These are phyloP conservation scores for Pachycephala philippinensis DNA, from an alignment of 2,113 vertebrate species.

Conservation along the genomic window DNA sequence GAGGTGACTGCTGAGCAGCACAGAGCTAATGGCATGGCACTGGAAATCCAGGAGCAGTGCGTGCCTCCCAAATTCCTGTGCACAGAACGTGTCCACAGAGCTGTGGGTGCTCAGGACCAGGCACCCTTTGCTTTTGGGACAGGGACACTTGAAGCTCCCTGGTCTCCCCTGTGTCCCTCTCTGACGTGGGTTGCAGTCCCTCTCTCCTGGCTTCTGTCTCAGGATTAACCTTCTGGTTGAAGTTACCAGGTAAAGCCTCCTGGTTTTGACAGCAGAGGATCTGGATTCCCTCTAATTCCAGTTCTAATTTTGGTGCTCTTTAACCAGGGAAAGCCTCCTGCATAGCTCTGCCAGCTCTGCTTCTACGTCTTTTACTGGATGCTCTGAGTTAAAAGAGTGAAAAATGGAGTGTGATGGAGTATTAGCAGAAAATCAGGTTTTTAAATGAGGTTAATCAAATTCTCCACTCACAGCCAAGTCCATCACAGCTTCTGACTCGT, in stretches of 20 bases:
- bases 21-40: background rate
- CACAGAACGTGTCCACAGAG: background rate
- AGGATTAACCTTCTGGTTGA: background rate
- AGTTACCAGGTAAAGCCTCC: background rate
- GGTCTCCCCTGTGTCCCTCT: background rate
- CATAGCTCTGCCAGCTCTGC: background rate
- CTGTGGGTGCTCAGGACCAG: background rate
- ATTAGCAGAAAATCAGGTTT: background rate
- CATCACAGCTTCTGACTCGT: fast-evolving
- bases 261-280: background rate
- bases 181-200: background rate
- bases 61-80: background rate
- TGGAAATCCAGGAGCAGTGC: background rate
- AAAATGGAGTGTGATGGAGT: background rate
- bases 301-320: background rate
- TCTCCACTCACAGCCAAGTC: background rate
- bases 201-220: background rate
- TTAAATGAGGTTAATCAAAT: background rate
- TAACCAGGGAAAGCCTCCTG: background rate
- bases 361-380: background rate
- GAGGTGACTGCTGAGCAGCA: background rate
- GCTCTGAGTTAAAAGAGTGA: background rate
- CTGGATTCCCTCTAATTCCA: background rate
- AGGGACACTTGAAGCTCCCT: background rate
- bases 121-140: background rate